Percentiles rank a stretch among this genome's conserved stretches.
Evolutionary conservation across 2,797 vertebrate species (phyloP).

Genomic region (Tragopan temminckii): DNA sequence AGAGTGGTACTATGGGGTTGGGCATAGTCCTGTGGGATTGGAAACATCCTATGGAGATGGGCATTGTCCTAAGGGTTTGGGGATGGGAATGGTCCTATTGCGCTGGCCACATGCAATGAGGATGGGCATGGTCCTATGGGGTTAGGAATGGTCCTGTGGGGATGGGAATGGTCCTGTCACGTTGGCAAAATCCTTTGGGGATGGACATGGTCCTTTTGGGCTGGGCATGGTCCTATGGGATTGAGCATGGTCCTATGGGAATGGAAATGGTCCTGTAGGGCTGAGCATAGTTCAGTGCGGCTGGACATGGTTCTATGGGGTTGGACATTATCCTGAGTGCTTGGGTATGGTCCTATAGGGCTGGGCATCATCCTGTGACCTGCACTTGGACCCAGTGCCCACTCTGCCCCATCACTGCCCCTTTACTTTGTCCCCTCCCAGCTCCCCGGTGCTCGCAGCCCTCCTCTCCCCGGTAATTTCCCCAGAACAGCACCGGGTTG

Average conservation of each 20-base stretch:
- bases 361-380: too few species aligned
- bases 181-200: too few species aligned
- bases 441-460: background rate
- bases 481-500: slow-evolving; percentile 50
- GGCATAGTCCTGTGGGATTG: background rate
- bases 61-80: too few species aligned
- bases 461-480: slow-evolving; percentile 38
- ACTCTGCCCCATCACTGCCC: background rate
- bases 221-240: background rate
- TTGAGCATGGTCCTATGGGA: background rate
- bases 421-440: background rate
- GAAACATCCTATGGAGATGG: background rate
- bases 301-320: too few species aligned
- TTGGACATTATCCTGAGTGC: background rate
- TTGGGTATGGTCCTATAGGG: background rate
- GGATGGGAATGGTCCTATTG: background rate
- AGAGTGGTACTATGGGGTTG: background rate
- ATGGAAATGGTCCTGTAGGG: too few species aligned
- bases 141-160: too few species aligned
- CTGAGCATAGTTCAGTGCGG: too few species aligned
- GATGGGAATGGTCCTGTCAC: too few species aligned
- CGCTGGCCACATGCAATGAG: background rate
- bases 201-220: background rate
- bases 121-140: background rate
- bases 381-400: too few species aligned